A percentile compares a stretch with the other conserved stretches of the same genome.
Evolutionary conservation across 2,113 vertebrate species (phyloP).

Genomic region (Marmota flaviventris): DNA sequence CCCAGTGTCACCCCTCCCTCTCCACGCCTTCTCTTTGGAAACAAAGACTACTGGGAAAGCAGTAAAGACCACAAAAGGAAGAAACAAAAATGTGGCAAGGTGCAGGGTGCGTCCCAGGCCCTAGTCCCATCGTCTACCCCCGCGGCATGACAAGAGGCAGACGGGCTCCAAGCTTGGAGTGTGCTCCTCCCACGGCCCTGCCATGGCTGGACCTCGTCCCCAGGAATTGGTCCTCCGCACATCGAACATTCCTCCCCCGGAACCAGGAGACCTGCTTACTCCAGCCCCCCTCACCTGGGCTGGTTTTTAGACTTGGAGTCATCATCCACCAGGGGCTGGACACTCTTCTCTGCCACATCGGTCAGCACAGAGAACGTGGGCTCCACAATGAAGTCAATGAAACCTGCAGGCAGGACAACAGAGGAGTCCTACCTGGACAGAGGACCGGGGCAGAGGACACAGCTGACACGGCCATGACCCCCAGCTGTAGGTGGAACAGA

Average conservation of each 20-base stretch:
- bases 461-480: rapidly evolving
- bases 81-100: background rate
- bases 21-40: background rate
- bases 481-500: background rate
- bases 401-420: conserved; percentile 86
- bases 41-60: conserved; percentile 33
- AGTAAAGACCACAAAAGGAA: background rate
- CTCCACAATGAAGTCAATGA: conserved; percentile 98
- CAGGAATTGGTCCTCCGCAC: background rate
- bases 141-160: background rate
- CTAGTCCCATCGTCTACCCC: background rate
- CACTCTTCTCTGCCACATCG: conserved; percentile 95
- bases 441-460: background rate
- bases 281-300: conserved; percentile 78
- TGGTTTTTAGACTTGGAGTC: conserved; percentile 90
- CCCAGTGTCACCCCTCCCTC: background rate
- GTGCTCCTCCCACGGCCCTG: background rate
- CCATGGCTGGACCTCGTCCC: background rate
- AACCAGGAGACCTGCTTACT: background rate
- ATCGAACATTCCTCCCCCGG: background rate
- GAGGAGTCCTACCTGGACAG: background rate
- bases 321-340: conserved; percentile 92
- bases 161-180: background rate
- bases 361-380: conserved; percentile 96
- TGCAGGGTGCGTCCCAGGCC: background rate